Conservation (phyloP, 2,797 vertebrate species). For the Lutjanus campechanus region DNA sequence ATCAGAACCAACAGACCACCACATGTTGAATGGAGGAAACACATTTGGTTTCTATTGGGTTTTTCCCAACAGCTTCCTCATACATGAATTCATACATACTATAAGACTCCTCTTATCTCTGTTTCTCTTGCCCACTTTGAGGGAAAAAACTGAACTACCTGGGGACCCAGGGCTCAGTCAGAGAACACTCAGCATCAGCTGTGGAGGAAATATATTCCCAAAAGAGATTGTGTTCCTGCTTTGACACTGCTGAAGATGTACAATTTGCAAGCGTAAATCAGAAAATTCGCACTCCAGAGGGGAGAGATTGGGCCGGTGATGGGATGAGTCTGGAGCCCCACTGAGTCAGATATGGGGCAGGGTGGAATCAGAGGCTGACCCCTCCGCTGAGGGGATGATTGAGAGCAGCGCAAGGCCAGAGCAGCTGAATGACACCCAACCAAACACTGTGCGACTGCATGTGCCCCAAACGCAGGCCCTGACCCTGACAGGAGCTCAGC, state of each 20-base stretch:
- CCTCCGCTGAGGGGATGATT: constrained; percentile 73
- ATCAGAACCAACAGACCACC: constrained; percentile 74
- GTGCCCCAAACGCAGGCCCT: constrained; percentile 57
- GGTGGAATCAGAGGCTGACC: constrained; percentile 73
- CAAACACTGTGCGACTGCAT: constrained; percentile 64
- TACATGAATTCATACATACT: constrained; percentile 75
- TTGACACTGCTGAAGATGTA: constrained; percentile 76
- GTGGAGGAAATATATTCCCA: constrained; percentile 79
- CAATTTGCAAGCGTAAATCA: constrained; percentile 81
- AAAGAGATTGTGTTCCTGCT: constrained; percentile 80
- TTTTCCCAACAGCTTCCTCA: constrained; percentile 65
- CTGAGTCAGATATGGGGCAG: constrained; percentile 76
- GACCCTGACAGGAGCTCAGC: constrained; percentile 69
- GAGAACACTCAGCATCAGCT: constrained; percentile 78
- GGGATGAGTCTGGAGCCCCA: constrained; percentile 80
- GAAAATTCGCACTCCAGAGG: constrained; percentile 78
- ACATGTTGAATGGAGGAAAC: constrained; percentile 70
- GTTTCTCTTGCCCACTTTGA: constrained; percentile 63
- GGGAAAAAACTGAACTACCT: constrained; percentile 57
- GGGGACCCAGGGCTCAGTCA: constrained; percentile 59
- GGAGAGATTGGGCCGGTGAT: constrained; percentile 78
- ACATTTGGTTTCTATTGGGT: constrained; percentile 74
- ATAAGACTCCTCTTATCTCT: constrained; percentile 70
- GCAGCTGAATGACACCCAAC: constrained; percentile 75
- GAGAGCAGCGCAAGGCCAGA: constrained; percentile 68